Conservation (phyloP, 2,888 invertebrate genomes). For the Apotomis turbidana region DNA sequence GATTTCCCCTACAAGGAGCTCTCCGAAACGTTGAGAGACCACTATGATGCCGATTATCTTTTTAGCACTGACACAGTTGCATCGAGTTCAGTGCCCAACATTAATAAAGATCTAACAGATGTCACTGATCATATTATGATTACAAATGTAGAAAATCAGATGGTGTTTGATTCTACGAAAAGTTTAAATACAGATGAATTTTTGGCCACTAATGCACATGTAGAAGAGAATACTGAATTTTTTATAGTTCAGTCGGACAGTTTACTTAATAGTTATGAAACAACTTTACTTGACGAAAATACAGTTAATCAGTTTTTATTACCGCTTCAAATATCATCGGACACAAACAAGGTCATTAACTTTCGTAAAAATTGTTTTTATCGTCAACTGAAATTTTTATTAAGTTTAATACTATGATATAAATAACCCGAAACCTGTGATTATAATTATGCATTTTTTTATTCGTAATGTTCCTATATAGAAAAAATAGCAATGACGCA, state of each 20-base stretch:
- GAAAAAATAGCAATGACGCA: constrained; percentile 11
- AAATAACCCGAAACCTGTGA: background rate
- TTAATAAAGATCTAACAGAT: constrained; percentile 51
- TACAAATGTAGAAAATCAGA: constrained; percentile 59
- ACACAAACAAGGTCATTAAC: constrained; percentile 54
- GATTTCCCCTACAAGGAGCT: constrained; percentile 76
- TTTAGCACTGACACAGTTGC: constrained; percentile 53
- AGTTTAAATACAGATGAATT: constrained; percentile 63
- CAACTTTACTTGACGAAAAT: constrained; percentile 72
- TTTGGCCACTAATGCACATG: constrained; percentile 47
- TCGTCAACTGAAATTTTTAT: background rate
- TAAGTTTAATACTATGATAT: constrained; percentile 9
- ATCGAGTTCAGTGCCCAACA: constrained; percentile 40
- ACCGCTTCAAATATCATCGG: constrained; percentile 62
- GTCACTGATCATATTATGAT: constrained; percentile 56
- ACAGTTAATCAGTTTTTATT: constrained; percentile 76
- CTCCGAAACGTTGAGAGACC: constrained; percentile 61
- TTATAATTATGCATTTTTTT: no score
- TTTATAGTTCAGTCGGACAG: constrained; percentile 65
- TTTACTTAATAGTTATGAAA: constrained; percentile 68
- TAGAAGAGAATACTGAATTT: constrained; percentile 55
- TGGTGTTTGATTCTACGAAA: constrained; percentile 66
- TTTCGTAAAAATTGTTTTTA: background rate
- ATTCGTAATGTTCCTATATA: constrained; percentile 19
- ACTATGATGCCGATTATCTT: constrained; percentile 66